Evolutionary conservation across 2,113 vertebrate genomes (phyloP).

Genomic region (Atherinomorus stipes): DNA sequence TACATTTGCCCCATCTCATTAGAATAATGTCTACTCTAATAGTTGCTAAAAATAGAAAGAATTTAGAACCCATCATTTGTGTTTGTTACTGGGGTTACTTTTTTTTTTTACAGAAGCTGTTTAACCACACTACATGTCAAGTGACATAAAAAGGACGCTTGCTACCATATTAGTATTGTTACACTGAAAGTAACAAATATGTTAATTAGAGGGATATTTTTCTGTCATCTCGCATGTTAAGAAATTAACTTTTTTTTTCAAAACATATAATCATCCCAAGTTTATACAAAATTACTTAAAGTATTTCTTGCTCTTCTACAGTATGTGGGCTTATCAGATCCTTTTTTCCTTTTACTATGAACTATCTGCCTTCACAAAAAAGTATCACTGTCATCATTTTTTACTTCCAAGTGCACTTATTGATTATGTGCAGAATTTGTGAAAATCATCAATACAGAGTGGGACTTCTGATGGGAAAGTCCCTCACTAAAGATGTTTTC

Average conservation of each 20-base stretch:
- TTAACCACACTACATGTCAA: constrained; percentile 27
- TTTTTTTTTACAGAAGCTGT: constrained; percentile 45
- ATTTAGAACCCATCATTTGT: constrained; percentile 30
- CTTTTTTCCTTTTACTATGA: no score
- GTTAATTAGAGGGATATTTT: neutral
- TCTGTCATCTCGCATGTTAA: constrained; percentile 1
- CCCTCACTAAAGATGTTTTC: no score
- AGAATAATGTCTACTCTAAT: constrained; percentile 52
- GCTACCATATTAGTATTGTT: neutral
- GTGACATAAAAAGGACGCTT: neutral
- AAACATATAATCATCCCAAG: no score
- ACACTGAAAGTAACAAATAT: neutral
- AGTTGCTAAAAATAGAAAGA: constrained; percentile 43
- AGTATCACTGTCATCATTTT: neutral
- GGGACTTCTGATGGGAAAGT: neutral
- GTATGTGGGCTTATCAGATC: no score
- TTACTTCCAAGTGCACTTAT: neutral
- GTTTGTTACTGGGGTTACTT: constrained; percentile 49
- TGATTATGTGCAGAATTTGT: neutral
- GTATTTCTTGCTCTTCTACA: no score
- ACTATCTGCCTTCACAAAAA: no score
- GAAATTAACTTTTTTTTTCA: neutral
- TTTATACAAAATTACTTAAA: neutral
- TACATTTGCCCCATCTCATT: constrained; percentile 36
- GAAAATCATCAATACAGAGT: neutral